Evolutionary conservation across 2,113 vertebrate species (phyloP).

Genomic region (Scolopax mira): DNA sequence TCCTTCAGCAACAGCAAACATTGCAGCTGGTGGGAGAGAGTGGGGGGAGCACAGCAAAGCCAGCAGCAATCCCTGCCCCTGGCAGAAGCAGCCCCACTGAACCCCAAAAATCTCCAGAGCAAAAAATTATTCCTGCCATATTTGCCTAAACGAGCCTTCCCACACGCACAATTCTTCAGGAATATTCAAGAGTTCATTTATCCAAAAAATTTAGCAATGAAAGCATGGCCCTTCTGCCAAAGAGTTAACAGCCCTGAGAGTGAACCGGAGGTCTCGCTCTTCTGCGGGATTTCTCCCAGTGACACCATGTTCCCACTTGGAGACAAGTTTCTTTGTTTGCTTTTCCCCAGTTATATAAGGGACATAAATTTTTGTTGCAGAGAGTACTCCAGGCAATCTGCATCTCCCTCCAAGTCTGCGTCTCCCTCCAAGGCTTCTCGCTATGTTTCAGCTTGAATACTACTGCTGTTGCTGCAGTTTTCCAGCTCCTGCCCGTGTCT

Average conservation of each 20-base stretch:
- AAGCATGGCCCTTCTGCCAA: neutral
- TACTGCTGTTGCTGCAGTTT: conserved; percentile 17
- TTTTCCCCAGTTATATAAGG: conserved; percentile 45
- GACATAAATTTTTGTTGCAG: conserved; percentile 22
- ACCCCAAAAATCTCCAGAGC: neutral
- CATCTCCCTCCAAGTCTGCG: conserved; percentile 9
- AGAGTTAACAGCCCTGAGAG: neutral
- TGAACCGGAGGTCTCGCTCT: neutral
- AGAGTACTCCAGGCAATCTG: conserved; percentile 18
- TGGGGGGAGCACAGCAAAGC: neutral
- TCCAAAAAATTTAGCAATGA: neutral
- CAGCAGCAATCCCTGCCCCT: neutral
- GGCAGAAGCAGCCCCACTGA: neutral
- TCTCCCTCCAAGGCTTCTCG: conserved; percentile 7
- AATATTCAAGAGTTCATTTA: neutral
- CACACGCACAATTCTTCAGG: neutral
- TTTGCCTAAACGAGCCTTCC: neutral
- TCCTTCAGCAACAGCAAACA: neutral
- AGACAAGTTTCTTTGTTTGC: conserved; percentile 56
- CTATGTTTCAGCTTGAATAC: neutral
- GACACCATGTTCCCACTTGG: conserved; percentile 33
- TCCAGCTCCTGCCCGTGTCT: neutral
- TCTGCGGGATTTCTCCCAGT: neutral
- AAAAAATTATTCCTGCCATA: neutral
- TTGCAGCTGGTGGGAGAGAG: neutral